Percentiles rank a stretch among this genome's conserved stretches.
phyloP scores from a whole-genome alignment of 2,888 invertebrate species.

The Pterostichus madidus region DNA sequence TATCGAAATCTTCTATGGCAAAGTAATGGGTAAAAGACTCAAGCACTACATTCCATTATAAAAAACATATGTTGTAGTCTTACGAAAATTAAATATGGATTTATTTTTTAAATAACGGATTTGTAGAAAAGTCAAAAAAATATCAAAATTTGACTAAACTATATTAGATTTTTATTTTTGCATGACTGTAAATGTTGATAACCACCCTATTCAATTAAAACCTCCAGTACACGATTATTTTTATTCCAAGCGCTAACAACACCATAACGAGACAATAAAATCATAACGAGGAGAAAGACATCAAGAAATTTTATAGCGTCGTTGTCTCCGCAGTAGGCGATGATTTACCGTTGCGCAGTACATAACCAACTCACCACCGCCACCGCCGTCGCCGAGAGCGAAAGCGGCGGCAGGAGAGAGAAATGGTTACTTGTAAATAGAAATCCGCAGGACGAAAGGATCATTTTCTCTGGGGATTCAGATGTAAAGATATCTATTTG shows the following conservation, averaged over 20 bases:
- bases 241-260: not conserved
- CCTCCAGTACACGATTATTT: not conserved
- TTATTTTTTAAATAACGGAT: too few relatives aligned
- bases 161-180: too few relatives aligned
- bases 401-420: conserved; percentile 14
- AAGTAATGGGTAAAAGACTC: too few relatives aligned
- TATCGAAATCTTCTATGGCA: too few relatives aligned
- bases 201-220: not conserved
- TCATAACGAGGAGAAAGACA: conserved; percentile 19
- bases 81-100: too few relatives aligned
- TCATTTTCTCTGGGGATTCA: conserved; percentile 56
- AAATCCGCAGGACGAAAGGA: conserved; percentile 53
- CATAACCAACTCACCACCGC: conserved; percentile 2
- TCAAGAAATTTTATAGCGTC: conserved; percentile 22
- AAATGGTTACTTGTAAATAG: conserved; percentile 56
- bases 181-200: too few relatives aligned
- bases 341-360: conserved; percentile 41
- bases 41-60: too few relatives aligned
- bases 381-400: conserved; percentile 1
- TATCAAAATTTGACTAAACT: too few relatives aligned
- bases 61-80: too few relatives aligned
- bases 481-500: conserved; percentile 66
- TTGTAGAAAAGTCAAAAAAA: too few relatives aligned
- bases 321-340: conserved; percentile 11
- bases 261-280: conserved; percentile 18